Evolutionary conservation across 2,888 invertebrate species (phyloP).

Genomic region (Drosophila vallismaia): DNA sequence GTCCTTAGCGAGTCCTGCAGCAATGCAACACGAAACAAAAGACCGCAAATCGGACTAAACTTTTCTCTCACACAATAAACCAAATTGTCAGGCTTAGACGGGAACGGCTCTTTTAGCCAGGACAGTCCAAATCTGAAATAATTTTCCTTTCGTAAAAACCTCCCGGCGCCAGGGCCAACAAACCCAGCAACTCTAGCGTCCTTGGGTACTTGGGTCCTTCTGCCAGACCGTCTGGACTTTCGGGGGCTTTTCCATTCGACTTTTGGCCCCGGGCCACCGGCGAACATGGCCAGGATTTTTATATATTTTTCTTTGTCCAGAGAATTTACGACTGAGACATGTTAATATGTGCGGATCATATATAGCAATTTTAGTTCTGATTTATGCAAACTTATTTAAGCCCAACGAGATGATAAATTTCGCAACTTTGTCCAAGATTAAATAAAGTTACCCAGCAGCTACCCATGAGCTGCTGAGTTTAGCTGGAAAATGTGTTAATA

Average conservation of each 20-base stretch:
- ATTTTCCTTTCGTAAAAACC: constrained; percentile 12
- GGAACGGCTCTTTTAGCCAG: neutral
- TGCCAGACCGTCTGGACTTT: constrained; percentile 19
- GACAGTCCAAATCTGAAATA: constrained; percentile 29
- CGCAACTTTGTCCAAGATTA: constrained; percentile 32
- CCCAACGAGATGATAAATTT: constrained; percentile 36
- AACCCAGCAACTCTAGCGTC: neutral
- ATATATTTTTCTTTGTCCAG: constrained; percentile 33
- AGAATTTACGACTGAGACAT: constrained; percentile 57
- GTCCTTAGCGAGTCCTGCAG: constrained; percentile 4
- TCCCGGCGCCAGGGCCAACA: constrained; percentile 17
- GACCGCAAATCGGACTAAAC: constrained; percentile 15
- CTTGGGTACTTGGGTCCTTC: neutral
- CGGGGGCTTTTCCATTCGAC: constrained; percentile 53
- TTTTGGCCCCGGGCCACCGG: constrained; percentile 48
- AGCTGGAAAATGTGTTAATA: constrained; percentile 19
- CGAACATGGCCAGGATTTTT: constrained; percentile 25
- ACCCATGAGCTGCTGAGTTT: neutral
- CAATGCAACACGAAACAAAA: neutral
- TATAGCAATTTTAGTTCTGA: constrained; percentile 51
- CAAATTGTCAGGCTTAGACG: constrained; percentile 28
- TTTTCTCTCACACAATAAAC: constrained; percentile 35
- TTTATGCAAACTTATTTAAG: constrained; percentile 58
- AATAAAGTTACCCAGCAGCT: constrained; percentile 9
- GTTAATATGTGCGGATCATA: constrained; percentile 60